Conservation (phyloP, 2,888 invertebrate species). For the Teleogryllus oceanicus region DNA sequence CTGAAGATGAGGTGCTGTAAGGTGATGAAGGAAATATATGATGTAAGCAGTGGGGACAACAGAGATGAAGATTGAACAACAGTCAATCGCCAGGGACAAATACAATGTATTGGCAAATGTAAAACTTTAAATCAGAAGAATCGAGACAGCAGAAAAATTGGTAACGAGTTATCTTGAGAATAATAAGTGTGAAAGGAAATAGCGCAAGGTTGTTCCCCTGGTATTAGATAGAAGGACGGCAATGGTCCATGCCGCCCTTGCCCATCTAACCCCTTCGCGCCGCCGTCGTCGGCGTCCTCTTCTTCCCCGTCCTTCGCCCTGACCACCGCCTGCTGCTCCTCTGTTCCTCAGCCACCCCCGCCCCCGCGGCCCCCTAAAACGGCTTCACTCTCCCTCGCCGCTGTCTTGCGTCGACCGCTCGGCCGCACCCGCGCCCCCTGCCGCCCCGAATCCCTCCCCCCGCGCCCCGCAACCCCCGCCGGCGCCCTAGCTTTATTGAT, state of each 20-base stretch:
- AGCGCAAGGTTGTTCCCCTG: too few relatives aligned
- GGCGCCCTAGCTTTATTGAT: background rate
- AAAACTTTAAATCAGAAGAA: too few relatives aligned
- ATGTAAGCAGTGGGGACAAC: too few relatives aligned
- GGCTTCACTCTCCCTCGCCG: background rate
- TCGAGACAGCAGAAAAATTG: too few relatives aligned
- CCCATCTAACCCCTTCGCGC: background rate
- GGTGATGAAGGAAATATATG: too few relatives aligned
- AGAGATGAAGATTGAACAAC: too few relatives aligned
- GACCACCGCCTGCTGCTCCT: background rate
- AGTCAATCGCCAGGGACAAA: too few relatives aligned
- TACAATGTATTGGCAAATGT: too few relatives aligned
- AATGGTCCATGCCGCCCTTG: background rate
- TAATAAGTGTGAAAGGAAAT: too few relatives aligned
- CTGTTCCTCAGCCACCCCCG: background rate
- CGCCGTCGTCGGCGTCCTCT: slow-evolving; percentile 7
- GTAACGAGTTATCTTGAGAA: too few relatives aligned
- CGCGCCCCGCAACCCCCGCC: background rate
- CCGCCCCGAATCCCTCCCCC: background rate
- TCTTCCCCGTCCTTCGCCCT: background rate
- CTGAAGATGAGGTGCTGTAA: background rate
- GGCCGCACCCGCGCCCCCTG: background rate
- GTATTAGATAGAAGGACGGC: background rate
- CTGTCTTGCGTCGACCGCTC: slow-evolving; percentile 18
- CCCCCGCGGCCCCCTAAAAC: background rate